Conservation (phyloP, 2,113 vertebrate species). For the Lucifuga dentata region DNA sequence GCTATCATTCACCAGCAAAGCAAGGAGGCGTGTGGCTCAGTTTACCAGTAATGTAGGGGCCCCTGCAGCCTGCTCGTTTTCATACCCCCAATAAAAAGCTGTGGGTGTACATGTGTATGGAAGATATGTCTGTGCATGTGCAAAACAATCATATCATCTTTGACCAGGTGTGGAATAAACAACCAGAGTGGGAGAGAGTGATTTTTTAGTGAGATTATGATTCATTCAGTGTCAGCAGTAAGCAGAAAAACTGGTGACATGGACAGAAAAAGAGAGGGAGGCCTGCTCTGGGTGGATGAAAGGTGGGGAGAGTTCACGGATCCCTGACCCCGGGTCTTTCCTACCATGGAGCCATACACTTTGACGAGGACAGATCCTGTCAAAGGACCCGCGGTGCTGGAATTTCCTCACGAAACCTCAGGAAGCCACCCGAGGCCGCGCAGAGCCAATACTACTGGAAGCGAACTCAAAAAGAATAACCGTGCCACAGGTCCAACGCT, state of each 20-base stretch:
- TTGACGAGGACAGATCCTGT: constrained; percentile 78
- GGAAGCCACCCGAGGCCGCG: constrained; percentile 68
- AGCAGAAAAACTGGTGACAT: constrained; percentile 33
- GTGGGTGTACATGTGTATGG: constrained; percentile 1
- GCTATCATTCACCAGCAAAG: constrained; percentile 76
- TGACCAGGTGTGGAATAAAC: constrained; percentile 31
- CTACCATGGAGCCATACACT: constrained; percentile 57
- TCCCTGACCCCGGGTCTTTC: constrained; percentile 64
- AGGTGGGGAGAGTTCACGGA: constrained; percentile 52
- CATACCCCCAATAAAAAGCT: background rate
- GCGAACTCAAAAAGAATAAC: constrained; percentile 47
- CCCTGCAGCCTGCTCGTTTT: constrained; percentile 18
- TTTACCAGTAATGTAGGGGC: constrained; percentile 62
- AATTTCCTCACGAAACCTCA: constrained; percentile 77
- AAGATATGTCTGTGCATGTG: background rate
- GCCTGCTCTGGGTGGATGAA: constrained; percentile 35
- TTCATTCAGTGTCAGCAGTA: constrained; percentile 31
- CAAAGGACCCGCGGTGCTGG: constrained; percentile 63
- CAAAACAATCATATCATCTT: no score
- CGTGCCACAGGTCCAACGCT: constrained; percentile 36
- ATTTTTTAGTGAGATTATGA: constrained; percentile 45
- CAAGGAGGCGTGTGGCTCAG: constrained; percentile 57
- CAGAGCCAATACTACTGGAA: constrained; percentile 73
- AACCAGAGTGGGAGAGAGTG: constrained; percentile 42
- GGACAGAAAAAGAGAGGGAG: constrained; percentile 32